Evolutionary conservation across 2,113 vertebrate genomes (phyloP), one percentile per base, ranked within the genome.

Genomic region (Columba janthina): DNA sequence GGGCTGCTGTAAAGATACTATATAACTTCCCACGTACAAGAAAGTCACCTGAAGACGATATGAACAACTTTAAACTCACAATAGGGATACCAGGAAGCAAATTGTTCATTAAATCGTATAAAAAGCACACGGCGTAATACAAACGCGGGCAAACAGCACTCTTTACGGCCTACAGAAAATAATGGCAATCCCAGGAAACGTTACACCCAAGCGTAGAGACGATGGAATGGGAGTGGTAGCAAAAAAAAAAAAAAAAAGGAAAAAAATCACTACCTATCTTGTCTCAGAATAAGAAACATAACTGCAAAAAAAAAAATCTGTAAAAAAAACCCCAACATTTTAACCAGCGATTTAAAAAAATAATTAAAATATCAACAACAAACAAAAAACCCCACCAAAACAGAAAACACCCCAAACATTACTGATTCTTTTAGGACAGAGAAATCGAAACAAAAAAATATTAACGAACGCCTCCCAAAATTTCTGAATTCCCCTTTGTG

Each of bases 141-240:
- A 18, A 26, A 58, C 15, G 8, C 22, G 17, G 57, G 1, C 53
- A 31, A 80, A 20, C 25, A 21, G 42, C 46, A 19, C 65, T 54
- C 92, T 25, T n/a, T 5, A 65, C 1, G 85, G 88, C 92, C 95
- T 91, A 34, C 78, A 57, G 78, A 67, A 75, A 81, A 76, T 34
- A 20, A 85, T 12, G 71, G 66, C 62, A 89, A 88, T 17, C 22
- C 58, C 82, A 31, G 4, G 54, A n/a, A 89, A 89, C 64, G 8
- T 12, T 48, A 64, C 74, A 79, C 31, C 29, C 54, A 8, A 76
- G 26, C 6, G 12, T 20, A 34, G 46, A 50, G 17, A 83, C 10
- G 48, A 19, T 0, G 12, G 28, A 36, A 84, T 1, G 29, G 81
- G 44, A 93, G n/a, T 2, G 29, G 50, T 18, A 65, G 18, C 0